Evolutionary conservation across 2,888 invertebrate genomes (phyloP).

Genomic region (Drosophila kanekoi): DNA sequence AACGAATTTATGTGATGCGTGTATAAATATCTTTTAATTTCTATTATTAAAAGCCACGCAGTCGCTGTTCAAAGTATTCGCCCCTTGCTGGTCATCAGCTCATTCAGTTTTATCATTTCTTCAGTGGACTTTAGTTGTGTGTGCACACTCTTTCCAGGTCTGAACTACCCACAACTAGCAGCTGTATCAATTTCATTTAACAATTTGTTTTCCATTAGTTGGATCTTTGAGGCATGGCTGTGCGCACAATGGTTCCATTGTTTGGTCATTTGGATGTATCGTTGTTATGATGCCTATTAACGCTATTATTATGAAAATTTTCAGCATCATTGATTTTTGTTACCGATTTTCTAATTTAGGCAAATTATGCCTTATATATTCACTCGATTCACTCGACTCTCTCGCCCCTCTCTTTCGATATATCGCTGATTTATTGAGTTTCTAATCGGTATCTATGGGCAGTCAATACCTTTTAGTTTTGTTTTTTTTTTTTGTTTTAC

Average conservation of each 20-base stretch:
- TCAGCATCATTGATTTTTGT: conserved; percentile 81
- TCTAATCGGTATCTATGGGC: conserved; percentile 41
- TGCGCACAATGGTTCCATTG: conserved; percentile 51
- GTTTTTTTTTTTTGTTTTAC: conserved; percentile 42
- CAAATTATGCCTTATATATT: conserved; percentile 71
- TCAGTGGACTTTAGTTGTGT: not conserved
- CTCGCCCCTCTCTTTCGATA: conserved; percentile 5
- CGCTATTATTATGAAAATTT: conserved; percentile 81
- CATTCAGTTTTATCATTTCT: conserved; percentile 27
- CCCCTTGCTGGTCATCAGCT: conserved; percentile 5
- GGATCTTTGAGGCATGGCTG: conserved; percentile 38
- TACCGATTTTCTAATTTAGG: conserved; percentile 80
- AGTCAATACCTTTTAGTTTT: conserved; percentile 36
- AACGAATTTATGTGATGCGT: conserved; percentile 16
- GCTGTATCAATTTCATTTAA: conserved; percentile 63
- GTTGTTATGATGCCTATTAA: conserved; percentile 76
- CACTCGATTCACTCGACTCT: conserved; percentile 3
- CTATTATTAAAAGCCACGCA: not conserved
- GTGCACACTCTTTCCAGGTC: not conserved
- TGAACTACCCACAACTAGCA: conserved; percentile 3
- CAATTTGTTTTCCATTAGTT: conserved; percentile 74
- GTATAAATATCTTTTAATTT: not conserved
- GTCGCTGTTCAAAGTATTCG: conserved; percentile 1
- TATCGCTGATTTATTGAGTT: conserved; percentile 67
- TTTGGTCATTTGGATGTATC: conserved; percentile 35